A percentile compares a stretch with the other conserved stretches of the same genome.
phyloP scores from a whole-genome alignment of 2,888 invertebrate genomes.

The Polymixis flavicincta region DNA sequence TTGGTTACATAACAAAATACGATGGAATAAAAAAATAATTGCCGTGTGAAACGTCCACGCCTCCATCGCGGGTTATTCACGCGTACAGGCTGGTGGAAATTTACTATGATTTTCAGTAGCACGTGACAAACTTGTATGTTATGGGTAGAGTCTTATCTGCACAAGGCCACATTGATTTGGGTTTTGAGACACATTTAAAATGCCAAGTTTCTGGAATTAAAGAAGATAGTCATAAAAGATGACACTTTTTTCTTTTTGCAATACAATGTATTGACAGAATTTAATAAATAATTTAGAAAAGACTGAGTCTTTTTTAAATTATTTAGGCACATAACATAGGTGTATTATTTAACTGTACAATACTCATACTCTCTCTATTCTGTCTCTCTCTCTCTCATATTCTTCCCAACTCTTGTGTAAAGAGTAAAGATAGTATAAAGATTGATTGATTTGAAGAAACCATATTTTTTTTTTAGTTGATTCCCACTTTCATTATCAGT shows the following conservation, averaged over 20 bases:
- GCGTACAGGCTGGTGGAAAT: constrained; percentile 3
- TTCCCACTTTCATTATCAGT: too few relatives aligned
- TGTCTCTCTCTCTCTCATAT: too few relatives aligned
- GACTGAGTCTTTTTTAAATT: too few relatives aligned
- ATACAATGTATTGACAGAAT: too few relatives aligned
- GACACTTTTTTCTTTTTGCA: too few relatives aligned
- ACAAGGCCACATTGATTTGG: not conserved
- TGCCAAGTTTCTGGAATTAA: not conserved
- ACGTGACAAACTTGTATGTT: not conserved
- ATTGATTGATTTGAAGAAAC: too few relatives aligned
- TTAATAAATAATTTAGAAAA: too few relatives aligned
- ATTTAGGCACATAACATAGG: not conserved
- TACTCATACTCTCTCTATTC: not conserved
- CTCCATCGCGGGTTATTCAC: constrained; percentile 8
- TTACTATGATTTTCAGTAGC: constrained; percentile 1
- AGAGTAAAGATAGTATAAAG: too few relatives aligned
- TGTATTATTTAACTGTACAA: not conserved
- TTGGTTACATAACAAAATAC: constrained; percentile 58
- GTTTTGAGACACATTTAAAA: not conserved
- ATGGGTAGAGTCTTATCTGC: not conserved
- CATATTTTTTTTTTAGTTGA: too few relatives aligned
- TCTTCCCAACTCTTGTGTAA: too few relatives aligned
- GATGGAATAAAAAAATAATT: constrained; percentile 54
- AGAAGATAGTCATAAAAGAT: too few relatives aligned
- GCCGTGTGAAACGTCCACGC: constrained; percentile 40